Conservation (phyloP, 1,140 invertebrate species). For the Glossosoma conforme region DNA sequence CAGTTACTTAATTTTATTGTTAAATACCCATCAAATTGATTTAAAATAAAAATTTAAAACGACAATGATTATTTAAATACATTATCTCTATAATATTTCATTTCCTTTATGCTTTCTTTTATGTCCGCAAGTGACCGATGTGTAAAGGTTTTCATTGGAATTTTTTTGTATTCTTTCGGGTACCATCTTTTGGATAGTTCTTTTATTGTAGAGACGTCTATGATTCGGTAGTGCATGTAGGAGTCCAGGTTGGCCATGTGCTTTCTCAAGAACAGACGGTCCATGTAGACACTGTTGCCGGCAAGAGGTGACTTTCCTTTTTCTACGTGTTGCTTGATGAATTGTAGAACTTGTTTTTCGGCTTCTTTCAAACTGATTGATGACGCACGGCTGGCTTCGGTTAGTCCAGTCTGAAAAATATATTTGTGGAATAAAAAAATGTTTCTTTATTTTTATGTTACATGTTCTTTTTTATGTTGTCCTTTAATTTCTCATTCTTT, state of each 20-base stretch:
- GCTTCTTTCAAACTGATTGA: constrained; percentile 60
- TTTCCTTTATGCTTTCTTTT: constrained; percentile 77
- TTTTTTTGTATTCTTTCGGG: constrained; percentile 49
- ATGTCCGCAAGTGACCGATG: constrained; percentile 84
- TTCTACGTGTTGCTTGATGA: constrained; percentile 65
- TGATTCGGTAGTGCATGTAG: constrained; percentile 87
- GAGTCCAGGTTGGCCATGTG: constrained; percentile 70
- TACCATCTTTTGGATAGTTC: constrained; percentile 80
- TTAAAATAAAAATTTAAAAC: constrained; percentile 2
- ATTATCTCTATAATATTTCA: constrained; percentile 61
- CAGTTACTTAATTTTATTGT: not conserved
- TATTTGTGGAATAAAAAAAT: too few species aligned
- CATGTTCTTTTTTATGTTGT: too few species aligned
- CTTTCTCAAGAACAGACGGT: constrained; percentile 71
- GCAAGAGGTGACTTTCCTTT: constrained; percentile 68
- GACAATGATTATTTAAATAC: constrained; percentile 16
- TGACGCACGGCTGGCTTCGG: constrained; percentile 64
- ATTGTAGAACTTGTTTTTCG: constrained; percentile 67
- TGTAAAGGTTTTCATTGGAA: constrained; percentile 59
- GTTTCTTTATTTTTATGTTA: too few species aligned
- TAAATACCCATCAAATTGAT: not conserved
- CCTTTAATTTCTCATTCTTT: too few species aligned
- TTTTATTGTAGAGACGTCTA: constrained; percentile 90
- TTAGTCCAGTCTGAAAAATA: constrained; percentile 68
- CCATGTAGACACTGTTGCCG: constrained; percentile 87